Base-by-base conservation (phyloP, 2,888 invertebrate species). In the Ephialtes manifestator region DNA sequence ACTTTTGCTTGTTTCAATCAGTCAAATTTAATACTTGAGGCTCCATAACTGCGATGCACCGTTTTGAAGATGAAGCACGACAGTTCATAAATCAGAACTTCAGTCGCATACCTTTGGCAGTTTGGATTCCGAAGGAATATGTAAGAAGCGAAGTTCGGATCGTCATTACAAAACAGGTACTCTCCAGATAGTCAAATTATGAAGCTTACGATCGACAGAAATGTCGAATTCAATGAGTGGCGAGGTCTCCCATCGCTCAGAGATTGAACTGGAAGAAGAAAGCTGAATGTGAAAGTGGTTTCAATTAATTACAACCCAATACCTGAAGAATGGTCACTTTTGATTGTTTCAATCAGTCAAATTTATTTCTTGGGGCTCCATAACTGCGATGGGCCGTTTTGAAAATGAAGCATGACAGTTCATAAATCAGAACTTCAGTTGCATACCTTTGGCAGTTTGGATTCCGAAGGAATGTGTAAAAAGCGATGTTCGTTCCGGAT, bases 211-310 rank as follows among this genome's bases (percentile, higher is more conserved):
- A n/a, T 4, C 35, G 55, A 43, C 65, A 24, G 43, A 43, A 67
- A 43, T 43, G 43, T 10, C 35, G 60, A 63, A 63, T 75, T 18
- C 63, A 24, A 35, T 35, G 46, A 18, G 60, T 58, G 58, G 18
- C 31, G 15, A 11, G 31, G 20, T 58, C 24, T 39, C 18, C 5
- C 4, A 13, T 20, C 48, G 0, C 67, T 18, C 76, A 53, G 4
- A 43, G 20, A 53, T 39, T 43, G 58, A 77, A 35, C 51, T n/a
- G 31, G 18, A 31, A 43, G 39, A 24, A 46, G 65, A 55, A 35
- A 43, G 35, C 43, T 67, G 39, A 24, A 24, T 1, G 2, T 24
- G 24, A 24, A 24, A 24, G 24, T 24, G 24, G 1, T 24, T 24
- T 2, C 24, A 24, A 24, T 24, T 24, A 24, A 2, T 24, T 2